phyloP scores from a whole-genome alignment of 2,113 vertebrate species.

The Hylia prasina region DNA sequence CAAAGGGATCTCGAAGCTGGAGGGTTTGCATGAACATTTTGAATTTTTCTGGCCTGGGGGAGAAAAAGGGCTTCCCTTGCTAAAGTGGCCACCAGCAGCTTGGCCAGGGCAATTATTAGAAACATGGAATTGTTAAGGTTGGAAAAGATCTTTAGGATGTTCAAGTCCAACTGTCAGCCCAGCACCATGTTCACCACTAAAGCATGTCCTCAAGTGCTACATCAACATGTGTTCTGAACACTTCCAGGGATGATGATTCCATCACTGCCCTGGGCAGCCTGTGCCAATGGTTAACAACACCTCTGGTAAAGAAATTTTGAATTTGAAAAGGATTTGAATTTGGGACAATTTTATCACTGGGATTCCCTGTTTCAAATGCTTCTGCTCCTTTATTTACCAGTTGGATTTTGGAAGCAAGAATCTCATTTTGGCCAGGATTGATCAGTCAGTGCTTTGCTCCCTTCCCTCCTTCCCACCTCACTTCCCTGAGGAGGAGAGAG shows the following conservation, averaged over 20 bases:
- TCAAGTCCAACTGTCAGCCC: background rate
- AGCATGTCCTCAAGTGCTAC: background rate
- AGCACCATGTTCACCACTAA: background rate
- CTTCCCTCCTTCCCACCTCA: background rate
- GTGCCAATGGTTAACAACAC: background rate
- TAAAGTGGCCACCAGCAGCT: background rate
- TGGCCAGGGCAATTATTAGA: background rate
- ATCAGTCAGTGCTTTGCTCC: background rate
- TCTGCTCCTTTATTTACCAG: background rate
- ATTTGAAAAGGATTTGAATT: background rate
- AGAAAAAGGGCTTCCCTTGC: background rate
- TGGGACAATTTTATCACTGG: background rate
- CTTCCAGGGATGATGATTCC: background rate
- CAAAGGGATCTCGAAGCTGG: background rate
- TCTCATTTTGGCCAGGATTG: background rate
- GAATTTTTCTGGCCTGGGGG: background rate
- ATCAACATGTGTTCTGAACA: background rate
- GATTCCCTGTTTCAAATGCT: background rate
- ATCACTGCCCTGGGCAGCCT: background rate
- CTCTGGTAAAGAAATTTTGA: background rate
- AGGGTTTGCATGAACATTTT: background rate
- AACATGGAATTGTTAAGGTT: background rate
- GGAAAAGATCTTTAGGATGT: background rate
- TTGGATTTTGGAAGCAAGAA: background rate
- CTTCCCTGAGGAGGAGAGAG: background rate